A percentile compares a stretch with the other conserved stretches of the same genome.
phyloP scores from a whole-genome alignment of 2,797 vertebrate species.

The Falco columbarius region DNA sequence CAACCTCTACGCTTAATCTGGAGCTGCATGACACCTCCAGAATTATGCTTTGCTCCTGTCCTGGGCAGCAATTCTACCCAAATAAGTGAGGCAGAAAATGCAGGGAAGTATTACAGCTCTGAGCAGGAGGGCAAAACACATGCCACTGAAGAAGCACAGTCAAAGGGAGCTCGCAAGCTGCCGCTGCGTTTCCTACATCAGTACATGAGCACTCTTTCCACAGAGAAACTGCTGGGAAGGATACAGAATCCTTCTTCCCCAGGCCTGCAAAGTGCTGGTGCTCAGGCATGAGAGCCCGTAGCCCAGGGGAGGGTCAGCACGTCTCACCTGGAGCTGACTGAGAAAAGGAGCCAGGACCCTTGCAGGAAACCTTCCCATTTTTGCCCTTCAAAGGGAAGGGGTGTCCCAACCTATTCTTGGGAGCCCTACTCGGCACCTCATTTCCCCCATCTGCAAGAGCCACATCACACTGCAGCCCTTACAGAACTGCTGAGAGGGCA shows the following conservation, averaged over 20 bases:
- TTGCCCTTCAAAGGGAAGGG: neutral
- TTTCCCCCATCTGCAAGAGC: neutral
- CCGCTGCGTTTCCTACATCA: neutral
- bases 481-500: neutral
- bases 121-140: neutral
- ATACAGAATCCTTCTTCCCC: neutral
- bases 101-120: neutral
- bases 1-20: slow-evolving; percentile 81
- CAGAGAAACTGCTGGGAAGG: slow-evolving; percentile 74
- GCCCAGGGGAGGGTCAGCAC: neutral
- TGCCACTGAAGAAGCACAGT: neutral
- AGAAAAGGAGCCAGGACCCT: neutral
- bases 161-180: neutral
- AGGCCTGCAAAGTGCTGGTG: neutral
- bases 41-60: neutral
- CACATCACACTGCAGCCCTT: accelerated
- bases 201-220: slow-evolving; percentile 21
- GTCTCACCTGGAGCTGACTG: neutral
- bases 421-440: neutral
- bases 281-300: accelerated
- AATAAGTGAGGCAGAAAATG: neutral
- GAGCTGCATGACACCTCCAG: slow-evolving; percentile 64
- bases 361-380: neutral
- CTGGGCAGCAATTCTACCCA: neutral
- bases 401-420: neutral